Percentiles rank a stretch among this genome's conserved stretches.
phyloP scores from a whole-genome alignment of 2,113 vertebrate genomes.

The Platycercus adscitus region DNA sequence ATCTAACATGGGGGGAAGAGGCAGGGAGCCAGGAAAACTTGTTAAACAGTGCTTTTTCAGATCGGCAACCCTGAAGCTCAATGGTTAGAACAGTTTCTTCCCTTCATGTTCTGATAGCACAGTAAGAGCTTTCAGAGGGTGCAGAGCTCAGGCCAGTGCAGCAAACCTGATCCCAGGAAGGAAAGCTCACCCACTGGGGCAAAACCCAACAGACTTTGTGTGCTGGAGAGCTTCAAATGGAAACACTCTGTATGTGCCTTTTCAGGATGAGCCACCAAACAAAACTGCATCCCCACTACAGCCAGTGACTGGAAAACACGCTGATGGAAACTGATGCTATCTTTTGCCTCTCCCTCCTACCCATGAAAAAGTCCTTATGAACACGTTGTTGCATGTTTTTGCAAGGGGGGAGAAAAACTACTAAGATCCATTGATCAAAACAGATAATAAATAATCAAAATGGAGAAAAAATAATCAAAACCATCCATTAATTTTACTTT shows the following conservation, averaged over 20 bases:
- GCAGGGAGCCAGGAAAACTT: not conserved
- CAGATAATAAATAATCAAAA: not conserved
- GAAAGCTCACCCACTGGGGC: not conserved
- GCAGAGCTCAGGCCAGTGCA: not conserved
- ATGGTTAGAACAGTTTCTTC: not conserved
- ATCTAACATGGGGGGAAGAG: not conserved
- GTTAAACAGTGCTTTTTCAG: not conserved
- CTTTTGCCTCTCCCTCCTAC: not conserved
- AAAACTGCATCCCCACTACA: not conserved
- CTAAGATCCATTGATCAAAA: not conserved
- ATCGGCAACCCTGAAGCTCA: not conserved
- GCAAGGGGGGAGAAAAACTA: not conserved
- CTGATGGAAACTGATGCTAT: not conserved
- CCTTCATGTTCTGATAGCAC: not conserved
- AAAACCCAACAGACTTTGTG: not conserved
- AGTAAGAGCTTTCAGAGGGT: not conserved
- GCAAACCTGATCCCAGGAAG: not conserved
- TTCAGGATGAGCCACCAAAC: not conserved
- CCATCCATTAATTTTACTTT: not conserved
- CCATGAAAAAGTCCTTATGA: not conserved
- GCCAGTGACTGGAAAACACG: slow-evolving; percentile 6
- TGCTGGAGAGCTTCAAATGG: slow-evolving; percentile 2
- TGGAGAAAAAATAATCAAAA: not conserved
- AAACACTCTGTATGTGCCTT: not conserved
- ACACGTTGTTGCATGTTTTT: not conserved